Base-by-base conservation (phyloP, 2,888 invertebrate species). In the Hirudinaria manillensis region DNA sequence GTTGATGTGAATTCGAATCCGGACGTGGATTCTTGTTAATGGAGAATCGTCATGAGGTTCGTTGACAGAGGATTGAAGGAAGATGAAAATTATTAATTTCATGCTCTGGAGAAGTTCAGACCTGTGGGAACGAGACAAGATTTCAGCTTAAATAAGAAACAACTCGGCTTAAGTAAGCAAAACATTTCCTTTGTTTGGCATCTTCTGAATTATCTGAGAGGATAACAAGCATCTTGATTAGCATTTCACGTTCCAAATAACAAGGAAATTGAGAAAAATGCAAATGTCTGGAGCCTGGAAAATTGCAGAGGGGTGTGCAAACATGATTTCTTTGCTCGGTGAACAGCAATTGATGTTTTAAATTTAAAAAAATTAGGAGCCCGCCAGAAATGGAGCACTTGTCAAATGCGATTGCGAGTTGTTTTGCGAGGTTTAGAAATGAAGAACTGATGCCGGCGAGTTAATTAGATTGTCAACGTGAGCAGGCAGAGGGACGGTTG, bases 391-490 rank as follows among this genome's bases (percentile, higher is more conserved):
- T 45, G 45, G 45, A 45, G 45, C 45, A 45, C 45, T 45, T 45
- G 45, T 45, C 45, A 45, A 45, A 45, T 61, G 61, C 29, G 61
- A 61, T 24, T 61, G 61, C 29, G 61, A 29, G 61, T 61, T 61
- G 61, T 61, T 61, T 61, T 61, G 61, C 61, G 29, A 61, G 61
- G 24, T 61, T 61, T 61, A 27, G 13, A 61, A 61, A 61, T 29
- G 61, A 61, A 29, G 29, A 61, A 61, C 24, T 61, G 61, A 61
- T 24, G 61, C 61, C 61, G 24, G 61, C 61, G 10, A 61, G 61
- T 61, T 61, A 61, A 61, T 61, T 61, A 61, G 61, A 61, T 61
- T 61, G 61, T 61, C 61, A 61, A 61, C 61, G 61, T 61, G 61
- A 61, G 19, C 61, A 61, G 29, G 61, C 29, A 29, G n/a, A 27